phyloP scores from a whole-genome alignment of 2,888 invertebrate species.

The Epinotia nisella region DNA sequence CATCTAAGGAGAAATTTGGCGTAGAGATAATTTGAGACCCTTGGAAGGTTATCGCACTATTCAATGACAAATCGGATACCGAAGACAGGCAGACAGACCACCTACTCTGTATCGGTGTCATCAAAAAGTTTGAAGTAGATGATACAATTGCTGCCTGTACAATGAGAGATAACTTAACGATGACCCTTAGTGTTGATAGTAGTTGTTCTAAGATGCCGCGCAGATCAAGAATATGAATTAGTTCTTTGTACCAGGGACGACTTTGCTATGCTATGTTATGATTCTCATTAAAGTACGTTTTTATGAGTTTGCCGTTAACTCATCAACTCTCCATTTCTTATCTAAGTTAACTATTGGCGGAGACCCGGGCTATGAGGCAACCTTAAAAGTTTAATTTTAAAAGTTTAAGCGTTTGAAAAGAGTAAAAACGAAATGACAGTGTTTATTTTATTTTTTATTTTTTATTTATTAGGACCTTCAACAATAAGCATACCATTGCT shows the following conservation, averaged over 20 bases:
- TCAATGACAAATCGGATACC: slow-evolving; percentile 50
- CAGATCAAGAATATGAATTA: slow-evolving; percentile 41
- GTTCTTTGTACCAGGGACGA: background rate
- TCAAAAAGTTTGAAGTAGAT: slow-evolving; percentile 61
- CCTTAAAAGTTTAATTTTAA: no score
- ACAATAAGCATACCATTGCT: no score
- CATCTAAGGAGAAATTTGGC: no score
- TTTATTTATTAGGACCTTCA: no score
- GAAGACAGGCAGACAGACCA: slow-evolving; percentile 51
- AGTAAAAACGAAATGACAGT: no score
- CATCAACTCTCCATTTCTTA: slow-evolving; percentile 1
- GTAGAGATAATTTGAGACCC: no score
- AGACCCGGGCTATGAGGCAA: background rate
- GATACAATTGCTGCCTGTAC: slow-evolving; percentile 40
- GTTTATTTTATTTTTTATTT: no score
- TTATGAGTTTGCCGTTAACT: background rate
- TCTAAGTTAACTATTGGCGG: background rate
- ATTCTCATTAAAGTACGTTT: background rate
- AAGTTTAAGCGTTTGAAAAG: no score
- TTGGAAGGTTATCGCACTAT: slow-evolving; percentile 20
- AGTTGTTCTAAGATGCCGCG: slow-evolving; percentile 49
- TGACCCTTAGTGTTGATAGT: slow-evolving; percentile 45
- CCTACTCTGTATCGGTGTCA: slow-evolving; percentile 53
- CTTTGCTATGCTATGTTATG: background rate
- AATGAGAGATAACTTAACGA: slow-evolving; percentile 52